A percentile compares a stretch with the other conserved stretches of the same genome.
Conservation (phyloP, 2,113 vertebrate genomes). For the Scartelaos histophorus region DNA sequence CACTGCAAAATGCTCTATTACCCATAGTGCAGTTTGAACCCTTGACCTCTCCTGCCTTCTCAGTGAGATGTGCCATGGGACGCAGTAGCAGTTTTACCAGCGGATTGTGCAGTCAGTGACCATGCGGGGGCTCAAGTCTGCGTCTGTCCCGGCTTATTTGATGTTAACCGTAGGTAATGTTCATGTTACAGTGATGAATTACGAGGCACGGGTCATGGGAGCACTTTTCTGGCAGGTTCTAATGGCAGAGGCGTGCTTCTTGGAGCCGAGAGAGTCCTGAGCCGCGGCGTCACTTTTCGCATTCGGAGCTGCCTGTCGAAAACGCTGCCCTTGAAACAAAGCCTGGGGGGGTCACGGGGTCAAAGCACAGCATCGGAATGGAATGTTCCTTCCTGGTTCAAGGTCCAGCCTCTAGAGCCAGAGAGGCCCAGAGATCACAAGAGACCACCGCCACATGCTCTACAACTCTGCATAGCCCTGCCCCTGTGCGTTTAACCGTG, state of each 20-base stretch:
- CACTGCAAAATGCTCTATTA: not conserved
- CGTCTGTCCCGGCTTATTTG: slow-evolving; percentile 48
- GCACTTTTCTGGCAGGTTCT: slow-evolving; percentile 47
- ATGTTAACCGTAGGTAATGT: slow-evolving; percentile 50
- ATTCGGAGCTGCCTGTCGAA: slow-evolving; percentile 56
- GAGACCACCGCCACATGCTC: slow-evolving; percentile 64
- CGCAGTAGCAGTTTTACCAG: slow-evolving; percentile 13
- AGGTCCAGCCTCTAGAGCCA: slow-evolving; percentile 66
- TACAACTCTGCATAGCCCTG: slow-evolving; percentile 39
- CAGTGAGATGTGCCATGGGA: slow-evolving; percentile 1
- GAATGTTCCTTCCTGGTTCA: slow-evolving; percentile 72
- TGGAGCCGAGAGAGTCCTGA: slow-evolving; percentile 36
- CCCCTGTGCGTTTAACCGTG: slow-evolving; percentile 14
- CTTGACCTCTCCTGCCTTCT: not conserved
- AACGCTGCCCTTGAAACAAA: slow-evolving; percentile 66
- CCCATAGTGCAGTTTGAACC: not conserved
- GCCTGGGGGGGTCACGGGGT: slow-evolving; percentile 56
- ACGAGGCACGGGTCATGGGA: slow-evolving; percentile 50
- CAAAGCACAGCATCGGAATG: slow-evolving; percentile 58
- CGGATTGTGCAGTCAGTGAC: slow-evolving; percentile 36
- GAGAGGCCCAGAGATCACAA: slow-evolving; percentile 59
- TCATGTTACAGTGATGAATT: slow-evolving; percentile 53
- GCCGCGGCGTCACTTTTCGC: slow-evolving; percentile 29
- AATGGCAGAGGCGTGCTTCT: slow-evolving; percentile 57
- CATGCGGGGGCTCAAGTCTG: slow-evolving; percentile 27